Base-by-base conservation (phyloP, 2,888 invertebrate species). In the Nomada goodeniana region DNA sequence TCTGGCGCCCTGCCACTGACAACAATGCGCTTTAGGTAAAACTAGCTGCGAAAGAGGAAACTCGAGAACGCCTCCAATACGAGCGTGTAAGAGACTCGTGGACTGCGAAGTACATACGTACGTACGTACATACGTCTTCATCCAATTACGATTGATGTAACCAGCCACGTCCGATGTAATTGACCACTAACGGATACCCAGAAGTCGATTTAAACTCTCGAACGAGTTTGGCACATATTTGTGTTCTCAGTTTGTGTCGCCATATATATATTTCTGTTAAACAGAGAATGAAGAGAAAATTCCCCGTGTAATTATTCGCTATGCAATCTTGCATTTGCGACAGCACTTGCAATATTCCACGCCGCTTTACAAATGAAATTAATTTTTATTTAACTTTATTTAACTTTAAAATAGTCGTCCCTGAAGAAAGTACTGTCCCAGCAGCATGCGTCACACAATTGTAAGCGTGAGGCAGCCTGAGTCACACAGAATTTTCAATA, bases 131-230 rank as follows among this genome's bases (percentile, higher is more conserved):
- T 36, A 36, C 85, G 88, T 89, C 90, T 89, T 90, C 88, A 90
- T 90, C 90, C 89, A 90, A 90, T 90, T 90, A 90, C 81, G 83
- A 70, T n/a, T 57, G 75, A 73, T 87, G 85, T 84, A 75, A 80
- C 79, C 82, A 70, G 81, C 67, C 85, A 88, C 86, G 90, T 90
- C 87, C 81, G 79, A 85, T 88, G 83, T 90, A 88, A 90, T 89
- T 84, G 90, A 85, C 82, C 85, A 76, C 59, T 73, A 77, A 59
- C 74, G 59, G 67, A 71, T 81, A 78, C 60, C 63, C 74, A 69
- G 74, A 74, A 80, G 76, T 80, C 77, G 76, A 85, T 85, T 86
- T 76, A 80, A 75, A 64, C 75, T 82, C 61, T 63, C 1, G 13
- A 47, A 47, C 10, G 47, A 15, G 47, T 47, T 15, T 47, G 47